A percentile compares a stretch with the other conserved stretches of the same genome.
Conservation (phyloP, 2,797 vertebrate genomes). For the Smutsia temminckii region DNA sequence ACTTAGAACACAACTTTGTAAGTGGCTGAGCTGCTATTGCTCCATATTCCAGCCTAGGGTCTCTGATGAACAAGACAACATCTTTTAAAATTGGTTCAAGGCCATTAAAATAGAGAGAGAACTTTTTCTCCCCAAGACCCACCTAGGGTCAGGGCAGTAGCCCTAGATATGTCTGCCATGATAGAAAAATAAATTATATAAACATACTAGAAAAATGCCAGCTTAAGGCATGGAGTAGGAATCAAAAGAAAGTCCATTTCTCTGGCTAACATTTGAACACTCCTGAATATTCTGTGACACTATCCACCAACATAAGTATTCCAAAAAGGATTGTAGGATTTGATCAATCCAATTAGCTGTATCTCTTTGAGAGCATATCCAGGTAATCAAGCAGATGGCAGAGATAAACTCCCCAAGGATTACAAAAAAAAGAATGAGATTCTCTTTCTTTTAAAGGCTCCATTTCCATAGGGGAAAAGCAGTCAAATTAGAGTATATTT, state of each 20-base stretch:
- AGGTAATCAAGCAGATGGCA: not conserved
- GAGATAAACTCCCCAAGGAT: not conserved
- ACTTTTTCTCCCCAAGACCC: not conserved
- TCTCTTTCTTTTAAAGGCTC: not conserved
- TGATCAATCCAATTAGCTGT: not conserved
- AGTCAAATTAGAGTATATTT: not conserved
- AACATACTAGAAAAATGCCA: not conserved
- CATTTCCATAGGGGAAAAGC: not conserved
- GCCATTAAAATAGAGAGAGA: not conserved
- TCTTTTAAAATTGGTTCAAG: not conserved
- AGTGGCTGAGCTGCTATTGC: not conserved
- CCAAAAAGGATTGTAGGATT: not conserved
- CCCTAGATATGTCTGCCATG: not conserved
- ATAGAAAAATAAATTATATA: not conserved
- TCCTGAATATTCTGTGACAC: not conserved
- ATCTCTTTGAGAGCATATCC: not conserved
- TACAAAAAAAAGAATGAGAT: not conserved
- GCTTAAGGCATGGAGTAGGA: not conserved
- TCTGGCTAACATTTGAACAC: not conserved
- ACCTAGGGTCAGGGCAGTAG: not conserved
- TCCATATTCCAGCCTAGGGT: not conserved
- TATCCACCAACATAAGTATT: not conserved
- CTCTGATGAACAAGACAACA: not conserved
- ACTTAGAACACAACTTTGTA: not conserved
- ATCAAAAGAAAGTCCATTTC: not conserved